Evolutionary conservation across 2,888 invertebrate species (phyloP).

Genomic region (Schizaphis graminum): DNA sequence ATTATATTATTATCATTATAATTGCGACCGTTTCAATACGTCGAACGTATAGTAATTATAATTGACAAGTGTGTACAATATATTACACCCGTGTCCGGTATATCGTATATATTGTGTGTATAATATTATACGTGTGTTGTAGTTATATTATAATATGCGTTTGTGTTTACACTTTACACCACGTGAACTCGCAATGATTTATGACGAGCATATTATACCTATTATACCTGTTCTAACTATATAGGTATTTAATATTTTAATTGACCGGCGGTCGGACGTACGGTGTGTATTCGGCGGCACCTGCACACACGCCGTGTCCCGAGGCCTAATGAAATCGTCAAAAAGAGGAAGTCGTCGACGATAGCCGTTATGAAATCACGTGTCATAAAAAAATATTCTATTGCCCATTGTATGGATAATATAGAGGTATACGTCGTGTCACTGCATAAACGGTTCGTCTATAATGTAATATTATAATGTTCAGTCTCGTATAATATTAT

Average conservation of each 20-base stretch:
- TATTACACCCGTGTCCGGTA: neutral
- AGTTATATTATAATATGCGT: neutral
- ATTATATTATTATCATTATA: neutral
- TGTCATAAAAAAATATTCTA: neutral
- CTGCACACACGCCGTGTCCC: neutral
- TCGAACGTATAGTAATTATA: slow-evolving; percentile 15
- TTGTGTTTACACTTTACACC: neutral
- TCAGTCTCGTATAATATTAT: neutral
- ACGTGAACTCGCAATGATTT: neutral
- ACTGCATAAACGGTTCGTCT: neutral
- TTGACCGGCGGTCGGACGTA: neutral
- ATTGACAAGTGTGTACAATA: slow-evolving; percentile 3
- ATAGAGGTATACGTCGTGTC: neutral
- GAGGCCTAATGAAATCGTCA: neutral
- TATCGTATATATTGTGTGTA: no score
- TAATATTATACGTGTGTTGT: neutral
- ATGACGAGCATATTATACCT: neutral
- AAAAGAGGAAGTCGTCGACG: neutral
- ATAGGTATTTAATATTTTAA: neutral
- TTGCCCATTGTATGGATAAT: neutral
- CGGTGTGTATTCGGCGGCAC: neutral
- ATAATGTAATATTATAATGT: neutral
- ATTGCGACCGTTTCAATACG: neutral
- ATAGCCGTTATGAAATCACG: neutral
- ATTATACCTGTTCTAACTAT: neutral